phyloP scores from a whole-genome alignment of 2,888 invertebrate genomes.

The Rhagium mordax region DNA sequence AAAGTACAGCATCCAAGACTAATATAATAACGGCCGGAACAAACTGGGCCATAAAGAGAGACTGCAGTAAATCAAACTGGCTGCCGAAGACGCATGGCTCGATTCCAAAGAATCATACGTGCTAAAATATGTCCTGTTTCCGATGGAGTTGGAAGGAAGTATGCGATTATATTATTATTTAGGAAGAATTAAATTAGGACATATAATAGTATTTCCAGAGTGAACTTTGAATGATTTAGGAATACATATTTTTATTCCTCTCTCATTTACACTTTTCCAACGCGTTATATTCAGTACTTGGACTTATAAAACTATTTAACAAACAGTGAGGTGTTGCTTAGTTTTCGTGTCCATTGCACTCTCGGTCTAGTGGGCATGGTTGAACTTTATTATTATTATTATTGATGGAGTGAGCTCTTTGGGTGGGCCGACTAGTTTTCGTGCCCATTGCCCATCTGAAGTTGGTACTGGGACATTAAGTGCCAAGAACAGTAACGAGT shows the following conservation, averaged over 20 bases:
- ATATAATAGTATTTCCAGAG: background rate
- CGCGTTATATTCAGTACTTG: no score
- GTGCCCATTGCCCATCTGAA: no score
- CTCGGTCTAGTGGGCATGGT: no score
- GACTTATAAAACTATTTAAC: no score
- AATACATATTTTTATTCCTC: background rate
- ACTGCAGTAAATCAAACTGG: slow-evolving; percentile 76
- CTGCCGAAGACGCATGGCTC: slow-evolving; percentile 52
- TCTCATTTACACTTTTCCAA: no score
- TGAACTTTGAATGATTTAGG: background rate
- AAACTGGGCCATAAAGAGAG: slow-evolving; percentile 79
- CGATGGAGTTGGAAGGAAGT: slow-evolving; percentile 3
- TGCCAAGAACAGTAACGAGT: no score
- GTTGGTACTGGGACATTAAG: no score
- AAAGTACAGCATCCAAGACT: slow-evolving; percentile 73
- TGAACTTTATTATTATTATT: no score
- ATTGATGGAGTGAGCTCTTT: no score
- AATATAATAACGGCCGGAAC: slow-evolving; percentile 80
- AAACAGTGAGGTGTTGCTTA: no score
- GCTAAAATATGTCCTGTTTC: slow-evolving; percentile 67
- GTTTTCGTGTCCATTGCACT: no score
- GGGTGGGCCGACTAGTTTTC: no score
- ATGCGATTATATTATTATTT: background rate
- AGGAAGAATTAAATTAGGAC: background rate
- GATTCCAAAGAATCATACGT: slow-evolving; percentile 60